These are phyloP conservation scores for Struthio camelus DNA, from an alignment of 2,113 vertebrate genomes.

Conservation along the genomic window DNA sequence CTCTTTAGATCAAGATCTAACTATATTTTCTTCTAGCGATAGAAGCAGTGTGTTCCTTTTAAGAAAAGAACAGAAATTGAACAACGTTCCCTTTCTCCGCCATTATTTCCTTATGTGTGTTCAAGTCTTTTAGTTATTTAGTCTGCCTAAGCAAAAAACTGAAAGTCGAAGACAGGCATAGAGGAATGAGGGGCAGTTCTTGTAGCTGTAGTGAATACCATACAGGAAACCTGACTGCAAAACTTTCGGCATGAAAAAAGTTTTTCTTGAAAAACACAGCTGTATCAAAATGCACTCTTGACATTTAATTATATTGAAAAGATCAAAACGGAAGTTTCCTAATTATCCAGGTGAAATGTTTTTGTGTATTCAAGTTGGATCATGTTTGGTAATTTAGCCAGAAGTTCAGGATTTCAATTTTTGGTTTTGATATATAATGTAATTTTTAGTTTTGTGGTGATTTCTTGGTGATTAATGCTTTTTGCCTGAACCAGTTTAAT, in stretches of 20 bases:
- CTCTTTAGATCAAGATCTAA: not conserved
- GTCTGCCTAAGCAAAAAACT: not conserved
- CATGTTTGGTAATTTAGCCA: not conserved
- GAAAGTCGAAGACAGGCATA: not conserved
- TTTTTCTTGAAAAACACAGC: not conserved
- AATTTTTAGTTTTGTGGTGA: not conserved
- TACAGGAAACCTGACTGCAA: not conserved
- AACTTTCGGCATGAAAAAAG: not conserved
- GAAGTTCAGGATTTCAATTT: not conserved
- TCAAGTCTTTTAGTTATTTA: not conserved
- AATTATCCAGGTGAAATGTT: not conserved
- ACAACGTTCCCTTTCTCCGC: not conserved
- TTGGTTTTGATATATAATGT: not conserved
- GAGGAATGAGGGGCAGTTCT: not conserved
- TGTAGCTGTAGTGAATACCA: not conserved
- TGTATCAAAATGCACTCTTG: not conserved
- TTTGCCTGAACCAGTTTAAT: constrained; percentile 38
- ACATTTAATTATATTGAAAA: not conserved
- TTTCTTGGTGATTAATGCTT: constrained; percentile 45
- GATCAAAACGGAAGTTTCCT: not conserved
- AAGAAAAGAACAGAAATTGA: not conserved
- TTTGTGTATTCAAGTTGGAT: not conserved
- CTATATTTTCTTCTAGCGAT: not conserved
- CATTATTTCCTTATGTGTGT: not conserved
- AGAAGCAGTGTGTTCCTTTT: not conserved